Evolutionary conservation across 2,113 vertebrate species (phyloP).

Genomic region (Dipodomys stephensi): DNA sequence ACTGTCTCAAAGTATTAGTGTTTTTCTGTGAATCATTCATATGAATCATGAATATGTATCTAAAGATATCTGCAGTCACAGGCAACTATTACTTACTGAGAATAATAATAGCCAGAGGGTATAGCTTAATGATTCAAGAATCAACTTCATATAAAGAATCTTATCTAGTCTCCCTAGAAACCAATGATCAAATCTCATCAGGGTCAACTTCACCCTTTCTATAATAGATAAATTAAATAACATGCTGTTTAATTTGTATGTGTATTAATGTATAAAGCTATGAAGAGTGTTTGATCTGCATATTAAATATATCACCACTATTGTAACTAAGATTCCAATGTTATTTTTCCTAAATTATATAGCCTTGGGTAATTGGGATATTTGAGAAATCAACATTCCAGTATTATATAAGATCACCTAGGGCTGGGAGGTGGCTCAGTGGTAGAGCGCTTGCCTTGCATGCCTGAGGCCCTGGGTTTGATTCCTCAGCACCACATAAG

Average conservation of each 20-base stretch:
- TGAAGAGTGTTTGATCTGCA: constrained; percentile 59
- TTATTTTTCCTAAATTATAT: constrained; percentile 53
- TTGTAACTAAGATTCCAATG: constrained; percentile 54
- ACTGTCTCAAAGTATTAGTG: constrained; percentile 57
- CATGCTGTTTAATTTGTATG: constrained; percentile 79
- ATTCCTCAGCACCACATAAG: too few relatives aligned
- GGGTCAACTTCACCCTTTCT: constrained; percentile 71
- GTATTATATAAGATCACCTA: constrained; percentile 15
- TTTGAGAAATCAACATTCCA: not conserved
- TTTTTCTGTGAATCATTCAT: constrained; percentile 43
- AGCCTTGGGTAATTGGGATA: constrained; percentile 44
- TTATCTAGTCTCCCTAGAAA: constrained; percentile 74
- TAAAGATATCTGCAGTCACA: constrained; percentile 68
- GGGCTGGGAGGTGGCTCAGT: too few relatives aligned
- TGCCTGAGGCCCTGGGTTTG: too few relatives aligned
- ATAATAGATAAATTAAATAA: constrained; percentile 79
- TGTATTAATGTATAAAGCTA: constrained; percentile 70
- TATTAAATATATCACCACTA: constrained; percentile 65
- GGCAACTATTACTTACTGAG: constrained; percentile 73
- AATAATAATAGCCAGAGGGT: constrained; percentile 75
- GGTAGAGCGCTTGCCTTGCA: too few relatives aligned
- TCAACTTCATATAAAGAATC: constrained; percentile 66
- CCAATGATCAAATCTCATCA: constrained; percentile 74
- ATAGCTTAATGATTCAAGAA: constrained; percentile 74
- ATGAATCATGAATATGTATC: constrained; percentile 70